A percentile compares a stretch with the other conserved stretches of the same genome.
Evolutionary conservation across 2,888 invertebrate genomes (phyloP).

Genomic region (Napeogenes inachia): DNA sequence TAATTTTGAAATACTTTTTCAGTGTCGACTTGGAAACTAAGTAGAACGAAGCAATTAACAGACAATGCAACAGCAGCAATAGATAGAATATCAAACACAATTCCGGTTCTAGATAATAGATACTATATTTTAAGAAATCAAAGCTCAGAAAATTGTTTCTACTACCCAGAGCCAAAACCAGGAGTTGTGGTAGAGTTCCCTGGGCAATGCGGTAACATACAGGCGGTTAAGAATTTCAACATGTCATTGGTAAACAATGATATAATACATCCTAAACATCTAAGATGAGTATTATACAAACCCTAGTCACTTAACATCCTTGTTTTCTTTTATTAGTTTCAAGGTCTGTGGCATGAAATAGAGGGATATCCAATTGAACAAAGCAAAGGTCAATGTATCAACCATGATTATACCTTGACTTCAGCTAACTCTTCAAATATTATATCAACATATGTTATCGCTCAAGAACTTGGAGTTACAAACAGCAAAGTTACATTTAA

Average conservation of each 20-base stretch:
- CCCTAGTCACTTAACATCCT: neutral
- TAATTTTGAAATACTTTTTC: neutral
- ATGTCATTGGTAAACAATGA: constrained; percentile 22
- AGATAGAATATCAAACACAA: constrained; percentile 34
- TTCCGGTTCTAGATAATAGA: constrained; percentile 43
- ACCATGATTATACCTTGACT: constrained; percentile 39
- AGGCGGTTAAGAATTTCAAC: constrained; percentile 33
- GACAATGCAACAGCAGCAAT: constrained; percentile 35
- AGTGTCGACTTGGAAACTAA: constrained; percentile 44
- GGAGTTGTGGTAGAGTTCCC: constrained; percentile 44
- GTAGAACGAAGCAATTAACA: constrained; percentile 41
- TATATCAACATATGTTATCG: constrained; percentile 41
- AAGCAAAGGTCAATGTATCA: constrained; percentile 52
- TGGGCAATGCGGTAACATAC: constrained; percentile 45
- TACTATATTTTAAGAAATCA: constrained; percentile 43
- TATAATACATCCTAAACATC: neutral
- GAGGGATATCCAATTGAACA: constrained; percentile 41
- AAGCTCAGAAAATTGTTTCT: constrained; percentile 44
- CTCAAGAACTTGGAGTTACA: constrained; percentile 40
- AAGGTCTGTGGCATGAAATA: constrained; percentile 38
- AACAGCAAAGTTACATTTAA: constrained; percentile 39
- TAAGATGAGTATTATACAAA: neutral
- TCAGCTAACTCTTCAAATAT: constrained; percentile 39
- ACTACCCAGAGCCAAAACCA: constrained; percentile 42
- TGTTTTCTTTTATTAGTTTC: constrained; percentile 32